These are phyloP conservation scores for Cerceris rybyensis DNA, from an alignment of 2,888 invertebrate genomes.

Conservation along the genomic window DNA sequence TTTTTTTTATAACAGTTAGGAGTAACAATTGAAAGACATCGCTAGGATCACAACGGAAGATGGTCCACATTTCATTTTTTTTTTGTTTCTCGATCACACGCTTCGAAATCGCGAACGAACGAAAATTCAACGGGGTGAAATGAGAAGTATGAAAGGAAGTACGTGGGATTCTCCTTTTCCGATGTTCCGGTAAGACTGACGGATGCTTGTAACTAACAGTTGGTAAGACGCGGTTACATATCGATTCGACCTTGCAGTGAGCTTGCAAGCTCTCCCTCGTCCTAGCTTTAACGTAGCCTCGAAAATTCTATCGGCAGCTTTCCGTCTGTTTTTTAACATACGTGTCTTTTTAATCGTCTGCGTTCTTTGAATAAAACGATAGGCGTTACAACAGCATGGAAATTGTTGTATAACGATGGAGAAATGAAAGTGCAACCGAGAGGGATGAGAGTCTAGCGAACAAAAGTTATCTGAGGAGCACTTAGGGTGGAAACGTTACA, in stretches of 20 bases:
- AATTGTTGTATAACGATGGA: too few species aligned
- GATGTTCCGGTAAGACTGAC: background rate
- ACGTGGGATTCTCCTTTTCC: background rate
- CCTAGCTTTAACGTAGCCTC: background rate
- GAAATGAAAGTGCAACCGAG: background rate
- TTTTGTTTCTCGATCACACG: background rate
- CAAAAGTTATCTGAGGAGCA: background rate
- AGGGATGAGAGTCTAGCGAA: background rate
- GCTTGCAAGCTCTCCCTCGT: background rate
- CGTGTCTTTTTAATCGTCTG: too few species aligned
- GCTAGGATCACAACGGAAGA: constrained; percentile 7
- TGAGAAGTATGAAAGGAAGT: background rate
- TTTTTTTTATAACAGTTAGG: background rate
- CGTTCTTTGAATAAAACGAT: background rate
- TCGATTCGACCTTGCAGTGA: background rate
- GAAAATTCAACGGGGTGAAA: background rate
- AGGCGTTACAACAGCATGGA: too few species aligned
- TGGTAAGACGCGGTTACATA: constrained; percentile 6
- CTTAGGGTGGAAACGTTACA: background rate
- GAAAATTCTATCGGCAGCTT: too few species aligned
- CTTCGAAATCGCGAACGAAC: background rate
- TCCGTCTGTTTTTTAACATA: too few species aligned
- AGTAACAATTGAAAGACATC: constrained; percentile 5
- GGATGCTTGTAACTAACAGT: constrained; percentile 4
- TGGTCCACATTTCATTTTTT: background rate